Percentiles rank a stretch among this genome's conserved stretches.
Evolutionary conservation across 53 echinoderm and acorn worm species (phyloP).

Genomic region (Echinometra lucunter): DNA sequence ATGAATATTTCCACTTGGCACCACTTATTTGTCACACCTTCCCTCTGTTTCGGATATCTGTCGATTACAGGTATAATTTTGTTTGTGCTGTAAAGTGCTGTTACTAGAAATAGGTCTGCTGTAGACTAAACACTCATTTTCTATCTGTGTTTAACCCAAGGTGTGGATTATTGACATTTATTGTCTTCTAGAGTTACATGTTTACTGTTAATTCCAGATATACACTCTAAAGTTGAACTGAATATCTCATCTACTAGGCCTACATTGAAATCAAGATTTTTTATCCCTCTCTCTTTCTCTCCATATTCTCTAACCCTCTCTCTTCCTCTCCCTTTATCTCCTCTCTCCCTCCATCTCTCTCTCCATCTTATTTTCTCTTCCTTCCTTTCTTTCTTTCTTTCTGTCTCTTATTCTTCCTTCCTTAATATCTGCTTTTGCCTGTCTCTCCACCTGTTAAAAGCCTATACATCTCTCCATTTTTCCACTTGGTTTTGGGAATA

Average conservation of each 20-base stretch:
- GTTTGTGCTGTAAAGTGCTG: neutral
- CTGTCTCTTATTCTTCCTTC: too few relatives aligned
- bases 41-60: neutral
- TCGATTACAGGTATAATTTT: too few relatives aligned
- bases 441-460: neutral
- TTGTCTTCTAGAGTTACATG: constrained; percentile 1
- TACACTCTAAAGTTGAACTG: neutral
- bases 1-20: neutral
- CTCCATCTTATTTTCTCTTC: neutral
- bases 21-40: neutral
- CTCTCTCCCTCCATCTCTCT: neutral
- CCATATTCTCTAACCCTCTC: neutral
- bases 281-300: neutral
- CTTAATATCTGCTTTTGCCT: too few relatives aligned
- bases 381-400: neutral
- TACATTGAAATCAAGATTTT: neutral
- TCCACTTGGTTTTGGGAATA: neutral
- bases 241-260: neutral
- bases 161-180: constrained; percentile 35
- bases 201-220: neutral
- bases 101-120: neutral
- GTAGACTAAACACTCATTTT: neutral
- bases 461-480: neutral
- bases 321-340: neutral
- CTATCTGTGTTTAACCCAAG: neutral